Evolutionary conservation across 2,797 vertebrate genomes (phyloP), one percentile per base, ranked within the genome.

Genomic region (Cryptoblepharus egeriae): DNA sequence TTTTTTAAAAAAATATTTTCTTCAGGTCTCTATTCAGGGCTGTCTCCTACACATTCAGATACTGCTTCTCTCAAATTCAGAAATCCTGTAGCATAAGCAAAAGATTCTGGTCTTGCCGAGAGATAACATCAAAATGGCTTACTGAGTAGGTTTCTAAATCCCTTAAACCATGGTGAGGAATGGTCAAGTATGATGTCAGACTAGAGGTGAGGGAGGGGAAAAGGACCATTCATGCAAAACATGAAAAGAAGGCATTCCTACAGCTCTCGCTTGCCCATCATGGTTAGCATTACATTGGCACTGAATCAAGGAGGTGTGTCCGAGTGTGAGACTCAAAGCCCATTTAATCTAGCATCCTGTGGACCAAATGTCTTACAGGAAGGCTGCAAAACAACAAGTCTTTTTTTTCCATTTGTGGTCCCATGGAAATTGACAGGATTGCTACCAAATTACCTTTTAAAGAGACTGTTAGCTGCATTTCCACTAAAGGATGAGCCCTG

Each of bases 391-490:
- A 15, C 13, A 52, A 52, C 49, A 52, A n/a, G 57, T 6, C 57
- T 22, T 24, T n/a, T n/a, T n/a, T 24, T 58, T 24, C 57, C 22
- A 8, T 15, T 58, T 22, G 22, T 58, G 20, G 20, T 58, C 20
- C 57, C 22, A 3, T 15, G 18, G 49, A 58, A 58, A 24, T 22
- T 58, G 57, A 24, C 18, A 58, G 28, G 8, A 55, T 3, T 22
- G 39, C 74, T 77, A 57, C 42, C 30, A 70, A 77, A 11, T 49
- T 28, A 63, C 61, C 69, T 64, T 84, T 70, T 83, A 89, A 86
- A 0, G 87, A 65, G 37, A 67, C 61, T 55, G 42, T 84, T 70
- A 76, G 79, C 55, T 85, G 72, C 79, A 80, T 61, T 86, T n/a
- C 76, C 75, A 67, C 57, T 3, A 61, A 65, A 30, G 35, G 8